Percentiles rank a stretch among this genome's conserved stretches.
Conservation (phyloP, 1,140 invertebrate species). For the Hydropsyche tenuis region DNA sequence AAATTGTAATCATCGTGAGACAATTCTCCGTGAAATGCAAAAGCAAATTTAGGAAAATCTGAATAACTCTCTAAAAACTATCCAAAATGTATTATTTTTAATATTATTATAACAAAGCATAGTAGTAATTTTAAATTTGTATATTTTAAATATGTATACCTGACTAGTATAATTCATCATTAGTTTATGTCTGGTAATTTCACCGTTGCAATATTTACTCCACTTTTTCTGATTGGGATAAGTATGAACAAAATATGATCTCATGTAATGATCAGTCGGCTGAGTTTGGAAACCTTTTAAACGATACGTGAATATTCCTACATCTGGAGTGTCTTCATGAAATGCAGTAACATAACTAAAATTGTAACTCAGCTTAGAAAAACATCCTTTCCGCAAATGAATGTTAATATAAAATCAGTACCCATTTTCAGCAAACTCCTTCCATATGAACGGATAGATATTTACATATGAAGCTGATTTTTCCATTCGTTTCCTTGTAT, state of each 20-base stretch:
- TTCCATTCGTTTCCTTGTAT: constrained; percentile 78
- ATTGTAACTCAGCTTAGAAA: no score
- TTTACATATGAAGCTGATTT: constrained; percentile 73
- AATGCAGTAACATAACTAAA: constrained; percentile 74
- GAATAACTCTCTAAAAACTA: constrained; percentile 66
- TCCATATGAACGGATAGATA: constrained; percentile 84
- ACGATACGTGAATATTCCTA: constrained; percentile 90
- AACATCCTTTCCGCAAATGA: no score
- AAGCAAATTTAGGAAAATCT: constrained; percentile 78
- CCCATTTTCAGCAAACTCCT: constrained; percentile 74
- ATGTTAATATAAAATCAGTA: no score
- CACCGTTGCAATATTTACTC: constrained; percentile 76
- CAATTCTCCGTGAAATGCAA: constrained; percentile 89
- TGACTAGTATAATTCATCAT: constrained; percentile 69
- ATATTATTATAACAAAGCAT: not conserved
- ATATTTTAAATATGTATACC: constrained; percentile 59
- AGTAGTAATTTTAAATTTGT: constrained; percentile 3
- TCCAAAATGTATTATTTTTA: constrained; percentile 49
- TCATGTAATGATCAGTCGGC: constrained; percentile 91
- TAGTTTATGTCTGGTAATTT: constrained; percentile 75
- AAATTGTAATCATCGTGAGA: constrained; percentile 86
- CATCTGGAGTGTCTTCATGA: constrained; percentile 83
- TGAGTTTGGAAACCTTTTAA: constrained; percentile 84
- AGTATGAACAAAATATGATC: constrained; percentile 76
- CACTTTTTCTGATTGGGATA: constrained; percentile 54